phyloP scores from a whole-genome alignment of 53 echinoderm and acorn worm species.

The Astropecten irregularis region DNA sequence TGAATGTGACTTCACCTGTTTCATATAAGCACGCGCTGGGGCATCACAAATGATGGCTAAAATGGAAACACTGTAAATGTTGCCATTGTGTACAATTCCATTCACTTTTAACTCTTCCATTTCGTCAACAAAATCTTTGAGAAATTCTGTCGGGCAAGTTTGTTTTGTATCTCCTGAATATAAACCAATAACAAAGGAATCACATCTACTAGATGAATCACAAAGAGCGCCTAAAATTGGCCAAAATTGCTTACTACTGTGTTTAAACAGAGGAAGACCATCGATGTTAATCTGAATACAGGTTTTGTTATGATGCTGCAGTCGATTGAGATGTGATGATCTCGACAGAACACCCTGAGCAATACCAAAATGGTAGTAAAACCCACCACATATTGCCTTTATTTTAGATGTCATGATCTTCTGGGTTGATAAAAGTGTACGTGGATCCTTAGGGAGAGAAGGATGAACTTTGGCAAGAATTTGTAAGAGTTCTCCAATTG shows the following conservation, averaged over 20 bases:
- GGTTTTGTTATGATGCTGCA: background rate
- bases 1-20: constrained; percentile 52
- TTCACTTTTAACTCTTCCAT: background rate
- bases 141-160: background rate
- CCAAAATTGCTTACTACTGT: background rate
- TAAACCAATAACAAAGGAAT: background rate
- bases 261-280: constrained; percentile 1
- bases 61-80: background rate
- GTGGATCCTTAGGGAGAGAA: constrained; percentile 44
- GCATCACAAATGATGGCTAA: constrained; percentile 65
- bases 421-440: constrained; percentile 31
- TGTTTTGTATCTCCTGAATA: background rate
- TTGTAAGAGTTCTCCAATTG: constrained; percentile 10
- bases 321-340: background rate
- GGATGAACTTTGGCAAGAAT: constrained; percentile 17
- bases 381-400: constrained; percentile 26
- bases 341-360: background rate
- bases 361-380: constrained; percentile 63
- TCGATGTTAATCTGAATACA: background rate
- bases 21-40: constrained; percentile 66
- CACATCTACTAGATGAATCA: background rate
- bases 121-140: constrained; percentile 3
- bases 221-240: background rate
- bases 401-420: constrained; percentile 8
- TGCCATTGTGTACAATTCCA: background rate